Percentiles rank a stretch among this genome's conserved stretches.
Conservation (phyloP, 1,140 invertebrate genomes). For the Drosophila azteca region DNA sequence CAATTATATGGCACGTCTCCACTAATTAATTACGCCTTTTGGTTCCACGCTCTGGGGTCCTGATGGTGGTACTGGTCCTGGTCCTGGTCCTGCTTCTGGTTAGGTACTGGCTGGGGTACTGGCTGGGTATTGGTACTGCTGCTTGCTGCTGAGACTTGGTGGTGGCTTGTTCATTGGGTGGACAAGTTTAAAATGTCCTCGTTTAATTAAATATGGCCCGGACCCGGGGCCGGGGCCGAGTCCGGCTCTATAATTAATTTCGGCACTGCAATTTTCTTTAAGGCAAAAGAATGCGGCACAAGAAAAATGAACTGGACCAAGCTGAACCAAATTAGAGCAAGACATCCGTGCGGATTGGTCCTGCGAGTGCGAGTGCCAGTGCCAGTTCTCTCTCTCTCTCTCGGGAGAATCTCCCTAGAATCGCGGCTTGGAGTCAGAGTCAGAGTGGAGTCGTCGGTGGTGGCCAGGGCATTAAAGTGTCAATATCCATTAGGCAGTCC, state of each 20-base stretch:
- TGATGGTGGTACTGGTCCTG: constrained; percentile 9
- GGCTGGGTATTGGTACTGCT: no score
- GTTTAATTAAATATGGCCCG: constrained; percentile 78
- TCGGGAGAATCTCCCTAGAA: no score
- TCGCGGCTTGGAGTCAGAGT: constrained; percentile 10
- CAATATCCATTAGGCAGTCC: constrained; percentile 81
- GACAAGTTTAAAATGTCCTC: constrained; percentile 74
- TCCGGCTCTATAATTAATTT: constrained; percentile 75
- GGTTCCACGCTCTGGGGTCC: constrained; percentile 44
- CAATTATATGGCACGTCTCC: constrained; percentile 79
- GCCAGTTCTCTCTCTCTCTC: background rate
- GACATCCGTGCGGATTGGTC: constrained; percentile 58
- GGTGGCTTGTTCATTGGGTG: constrained; percentile 3
- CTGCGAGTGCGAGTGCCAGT: background rate
- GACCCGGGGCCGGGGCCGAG: constrained; percentile 21
- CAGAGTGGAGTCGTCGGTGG: background rate
- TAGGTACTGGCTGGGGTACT: no score
- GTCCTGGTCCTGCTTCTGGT: no score
- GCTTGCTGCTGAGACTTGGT: background rate
- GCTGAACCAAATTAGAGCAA: constrained; percentile 61
- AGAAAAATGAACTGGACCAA: constrained; percentile 34
- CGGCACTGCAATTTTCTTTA: constrained; percentile 79
- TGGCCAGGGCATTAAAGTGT: constrained; percentile 77
- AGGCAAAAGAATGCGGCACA: constrained; percentile 68
- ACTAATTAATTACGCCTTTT: constrained; percentile 82